These are phyloP conservation scores for Boulengerochromis microlepis DNA, from an alignment of 2,113 vertebrate genomes.

Conservation along the genomic window DNA sequence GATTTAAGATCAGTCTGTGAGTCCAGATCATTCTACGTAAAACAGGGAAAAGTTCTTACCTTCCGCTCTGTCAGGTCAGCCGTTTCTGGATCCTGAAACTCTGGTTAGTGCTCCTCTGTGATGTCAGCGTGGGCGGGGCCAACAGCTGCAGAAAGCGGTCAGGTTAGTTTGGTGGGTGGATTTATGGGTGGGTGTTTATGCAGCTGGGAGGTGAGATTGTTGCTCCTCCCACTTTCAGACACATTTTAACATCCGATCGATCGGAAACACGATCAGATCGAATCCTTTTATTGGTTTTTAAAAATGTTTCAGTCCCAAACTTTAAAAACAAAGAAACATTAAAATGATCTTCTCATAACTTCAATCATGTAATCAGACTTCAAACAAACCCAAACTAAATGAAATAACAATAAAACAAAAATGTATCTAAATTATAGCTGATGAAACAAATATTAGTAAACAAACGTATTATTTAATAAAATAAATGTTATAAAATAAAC, in stretches of 20 bases:
- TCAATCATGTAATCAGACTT: neutral
- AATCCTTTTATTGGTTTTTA: neutral
- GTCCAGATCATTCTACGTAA: neutral
- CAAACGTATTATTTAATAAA: neutral
- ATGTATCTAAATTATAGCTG: neutral
- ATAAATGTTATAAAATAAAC: neutral
- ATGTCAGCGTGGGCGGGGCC: neutral
- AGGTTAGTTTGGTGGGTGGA: slow-evolving; percentile 4
- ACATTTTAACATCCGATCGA: neutral
- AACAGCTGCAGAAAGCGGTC: neutral
- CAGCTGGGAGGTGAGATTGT: neutral
- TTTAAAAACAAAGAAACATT: neutral
- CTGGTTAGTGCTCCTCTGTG: neutral
- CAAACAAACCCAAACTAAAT: neutral
- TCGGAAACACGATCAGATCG: neutral
- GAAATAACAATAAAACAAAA: rapidly evolving
- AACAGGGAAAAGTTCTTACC: neutral
- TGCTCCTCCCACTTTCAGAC: neutral
- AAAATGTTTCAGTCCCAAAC: neutral
- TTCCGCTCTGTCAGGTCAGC: neutral
- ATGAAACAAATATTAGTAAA: neutral
- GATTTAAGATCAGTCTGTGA: neutral
- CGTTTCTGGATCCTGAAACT: slow-evolving; percentile 12
- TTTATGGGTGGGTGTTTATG: neutral
- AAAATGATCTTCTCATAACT: neutral